Evolutionary conservation across 2,888 invertebrate species (phyloP).

Genomic region (Plagodis dolabraria): DNA sequence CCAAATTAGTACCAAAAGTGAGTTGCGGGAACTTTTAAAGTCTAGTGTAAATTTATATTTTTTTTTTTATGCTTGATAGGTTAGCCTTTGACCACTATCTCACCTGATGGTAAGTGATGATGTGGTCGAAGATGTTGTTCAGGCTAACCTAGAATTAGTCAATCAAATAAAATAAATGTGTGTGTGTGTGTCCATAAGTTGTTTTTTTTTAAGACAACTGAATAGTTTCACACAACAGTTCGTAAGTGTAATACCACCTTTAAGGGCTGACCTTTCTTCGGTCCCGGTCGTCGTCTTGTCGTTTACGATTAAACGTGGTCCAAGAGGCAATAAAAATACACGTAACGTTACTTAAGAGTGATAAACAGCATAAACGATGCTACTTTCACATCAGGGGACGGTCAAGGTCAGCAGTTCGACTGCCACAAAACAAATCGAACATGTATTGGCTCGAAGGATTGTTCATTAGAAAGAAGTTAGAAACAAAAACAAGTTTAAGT

Average conservation of each 20-base stretch:
- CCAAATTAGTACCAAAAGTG: too few relatives aligned
- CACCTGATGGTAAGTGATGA: too few relatives aligned
- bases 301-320: conserved; percentile 26
- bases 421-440: conserved; percentile 5
- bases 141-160: too few relatives aligned
- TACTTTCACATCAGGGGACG: conserved; percentile 50
- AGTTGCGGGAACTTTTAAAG: too few relatives aligned
- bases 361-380: conserved; percentile 43
- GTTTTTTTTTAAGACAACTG: too few relatives aligned
- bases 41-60: too few relatives aligned
- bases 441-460: conserved; percentile 1
- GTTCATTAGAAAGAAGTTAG: conserved; percentile 1
- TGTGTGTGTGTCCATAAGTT: too few relatives aligned
- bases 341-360: conserved; percentile 52
- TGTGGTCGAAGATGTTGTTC: too few relatives aligned
- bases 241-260: conserved; percentile 5
- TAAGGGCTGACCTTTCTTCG: conserved; percentile 28
- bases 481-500: conserved; percentile 13
- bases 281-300: conserved; percentile 7
- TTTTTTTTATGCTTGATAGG: too few relatives aligned
- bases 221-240: too few relatives aligned
- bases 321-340: conserved; percentile 50
- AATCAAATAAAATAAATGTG: too few relatives aligned
- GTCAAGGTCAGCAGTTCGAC: conserved; percentile 34
- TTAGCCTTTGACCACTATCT: too few relatives aligned